Evolutionary conservation across 92 coral and sea anemone genomes (phyloP), one percentile per base, ranked within the genome.

Genomic region (Porites cylindrica): DNA sequence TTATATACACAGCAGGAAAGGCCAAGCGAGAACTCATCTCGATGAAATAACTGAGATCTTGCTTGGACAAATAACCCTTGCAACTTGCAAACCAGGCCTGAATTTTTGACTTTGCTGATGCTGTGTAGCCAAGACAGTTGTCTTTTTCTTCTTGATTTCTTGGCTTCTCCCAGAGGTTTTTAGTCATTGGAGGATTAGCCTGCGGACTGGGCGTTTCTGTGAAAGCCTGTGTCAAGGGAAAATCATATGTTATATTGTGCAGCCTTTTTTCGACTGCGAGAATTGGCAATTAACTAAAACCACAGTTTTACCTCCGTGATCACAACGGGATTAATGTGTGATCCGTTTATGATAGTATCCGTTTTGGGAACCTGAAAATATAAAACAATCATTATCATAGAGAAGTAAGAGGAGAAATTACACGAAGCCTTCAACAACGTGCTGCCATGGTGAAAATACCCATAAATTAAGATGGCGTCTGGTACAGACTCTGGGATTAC

Each of bases 1-100:
- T 79, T 9, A 82, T 18, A 17, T 82, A 82, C 79, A 51, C 21
- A 5, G 73, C 21, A 13, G 87, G 87, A 72, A 82, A 82, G 16
- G 73, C 26, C 29, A 82, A 20, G 8, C 87, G 87, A 32, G 87
- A 82, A 59, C 71, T 14, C 80, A 60, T 71, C 70, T 82, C 87
- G 38, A 71, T 62, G 79, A 71, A 63, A 82, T 24, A 82, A 24
- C 87, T 82, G 20, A 60, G 14, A 63, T 82, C 79, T 43, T 58
- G 59, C 61, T 82, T 72, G 51, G 80, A 23, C 51, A 60, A 19
- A 47, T 19, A 21, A 10, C 63, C 19, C 63, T 72, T 82, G 52
- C 20, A 72, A 51, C 61, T 59, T 14, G 59, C 17, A 16, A 4
- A 74, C 69, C 47, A 72, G 47, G 3, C 50, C 10, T 47, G 50